Conservation (phyloP, 2,797 vertebrate genomes). For the Eulemur albifrons region DNA sequence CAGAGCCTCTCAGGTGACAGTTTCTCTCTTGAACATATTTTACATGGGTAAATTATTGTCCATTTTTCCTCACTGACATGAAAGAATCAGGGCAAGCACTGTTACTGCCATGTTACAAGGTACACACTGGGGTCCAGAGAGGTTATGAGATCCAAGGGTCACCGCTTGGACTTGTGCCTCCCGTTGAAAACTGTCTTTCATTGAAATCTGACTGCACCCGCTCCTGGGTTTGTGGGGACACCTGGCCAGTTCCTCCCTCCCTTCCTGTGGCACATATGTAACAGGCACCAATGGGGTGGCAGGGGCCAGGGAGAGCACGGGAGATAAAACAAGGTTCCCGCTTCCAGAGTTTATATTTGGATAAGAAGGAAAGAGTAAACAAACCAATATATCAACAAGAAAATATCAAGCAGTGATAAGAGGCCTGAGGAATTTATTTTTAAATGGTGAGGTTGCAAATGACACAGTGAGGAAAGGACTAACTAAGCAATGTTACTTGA, state of each 20-base stretch:
- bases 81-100: background rate
- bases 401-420: background rate
- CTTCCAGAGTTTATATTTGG: background rate
- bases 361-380: background rate
- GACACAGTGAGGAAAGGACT: background rate
- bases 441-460: background rate
- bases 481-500: fast-evolving
- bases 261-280: fast-evolving
- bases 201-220: background rate
- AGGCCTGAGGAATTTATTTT: fast-evolving
- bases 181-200: fast-evolving
- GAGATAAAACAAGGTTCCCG: no score
- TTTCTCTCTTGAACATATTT: background rate
- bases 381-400: background rate
- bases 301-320: no score
- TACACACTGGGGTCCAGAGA: background rate
- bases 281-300: background rate
- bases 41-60: background rate
- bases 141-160: background rate
- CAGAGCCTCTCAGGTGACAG: background rate
- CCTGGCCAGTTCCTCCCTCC: no score
- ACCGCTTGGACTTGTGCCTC: background rate
- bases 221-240: fast-evolving
- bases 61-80: background rate
- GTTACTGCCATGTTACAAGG: background rate